Evolutionary conservation across 2,113 vertebrate genomes (phyloP).

Genomic region (Coptodon bakossiorum): DNA sequence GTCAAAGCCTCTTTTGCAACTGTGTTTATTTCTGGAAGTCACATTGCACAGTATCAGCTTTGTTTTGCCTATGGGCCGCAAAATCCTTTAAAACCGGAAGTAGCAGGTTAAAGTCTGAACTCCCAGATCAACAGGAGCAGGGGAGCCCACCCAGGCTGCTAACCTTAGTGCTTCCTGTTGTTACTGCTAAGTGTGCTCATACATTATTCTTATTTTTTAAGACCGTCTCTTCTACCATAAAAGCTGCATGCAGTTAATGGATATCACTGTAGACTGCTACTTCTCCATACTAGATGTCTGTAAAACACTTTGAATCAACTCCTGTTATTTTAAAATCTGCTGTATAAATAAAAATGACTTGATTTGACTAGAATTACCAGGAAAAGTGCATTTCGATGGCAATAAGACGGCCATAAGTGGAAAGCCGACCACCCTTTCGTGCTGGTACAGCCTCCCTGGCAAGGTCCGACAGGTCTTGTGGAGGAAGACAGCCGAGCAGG

Average conservation of each 20-base stretch:
- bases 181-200: neutral
- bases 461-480: constrained; percentile 69
- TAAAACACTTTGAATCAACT: neutral
- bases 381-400: constrained; percentile 38
- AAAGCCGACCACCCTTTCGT: constrained; percentile 45
- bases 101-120: neutral
- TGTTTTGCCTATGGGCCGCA: neutral
- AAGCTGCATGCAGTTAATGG: neutral
- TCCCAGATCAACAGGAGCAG: neutral
- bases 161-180: neutral
- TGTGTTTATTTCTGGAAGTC: neutral
- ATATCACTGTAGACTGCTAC: neutral
- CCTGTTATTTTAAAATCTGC: neutral
- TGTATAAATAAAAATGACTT: neutral
- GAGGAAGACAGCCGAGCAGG: constrained; percentile 66
- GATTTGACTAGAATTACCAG: constrained; percentile 19
- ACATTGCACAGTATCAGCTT: neutral
- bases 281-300: neutral
- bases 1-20: neutral
- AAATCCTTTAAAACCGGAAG: constrained; percentile 7
- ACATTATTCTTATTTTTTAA: neutral
- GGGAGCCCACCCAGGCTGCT: neutral
- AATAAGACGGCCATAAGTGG: constrained; percentile 61
- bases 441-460: constrained; percentile 52
- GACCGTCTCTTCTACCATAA: neutral